These are phyloP conservation scores for Hirundo rustica DNA, from an alignment of 2,797 vertebrate genomes.

Conservation along the genomic window DNA sequence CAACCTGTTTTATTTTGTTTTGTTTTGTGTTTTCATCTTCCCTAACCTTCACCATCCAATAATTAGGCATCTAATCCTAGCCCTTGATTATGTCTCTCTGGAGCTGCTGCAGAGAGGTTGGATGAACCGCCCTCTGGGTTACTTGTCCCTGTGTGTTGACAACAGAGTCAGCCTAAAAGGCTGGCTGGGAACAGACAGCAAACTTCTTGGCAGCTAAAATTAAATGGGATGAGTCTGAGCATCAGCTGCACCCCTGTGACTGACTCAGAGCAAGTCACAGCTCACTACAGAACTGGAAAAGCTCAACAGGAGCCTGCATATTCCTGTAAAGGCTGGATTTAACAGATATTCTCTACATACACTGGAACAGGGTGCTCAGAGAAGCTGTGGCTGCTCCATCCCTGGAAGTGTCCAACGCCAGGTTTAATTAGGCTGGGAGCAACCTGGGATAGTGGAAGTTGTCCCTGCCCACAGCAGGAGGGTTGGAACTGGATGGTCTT, in stretches of 20 bases:
- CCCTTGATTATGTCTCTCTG: slow-evolving; percentile 7
- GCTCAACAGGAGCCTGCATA: not conserved
- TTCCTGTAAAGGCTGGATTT: not conserved
- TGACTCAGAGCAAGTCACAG: not conserved
- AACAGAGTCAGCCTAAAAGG: slow-evolving; percentile 29
- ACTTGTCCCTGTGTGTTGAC: slow-evolving; percentile 49
- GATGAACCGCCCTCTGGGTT: slow-evolving; percentile 6
- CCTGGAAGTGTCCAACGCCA: not conserved
- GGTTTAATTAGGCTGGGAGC: not conserved
- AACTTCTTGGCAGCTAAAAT: slow-evolving; percentile 39
- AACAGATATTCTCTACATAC: accelerated
- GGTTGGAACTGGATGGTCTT: not conserved
- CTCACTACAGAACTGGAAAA: not conserved
- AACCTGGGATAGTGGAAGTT: not conserved
- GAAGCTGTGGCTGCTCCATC: not conserved
- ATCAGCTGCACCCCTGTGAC: not conserved
- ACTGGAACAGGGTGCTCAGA: accelerated
- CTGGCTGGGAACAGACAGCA: slow-evolving; percentile 6
- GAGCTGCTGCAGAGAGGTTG: not conserved
- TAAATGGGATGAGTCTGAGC: slow-evolving; percentile 10
- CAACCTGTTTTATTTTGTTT: not conserved
- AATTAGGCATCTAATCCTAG: slow-evolving; percentile 48
- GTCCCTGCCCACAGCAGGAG: not conserved
- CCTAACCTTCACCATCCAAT: slow-evolving; percentile 45
- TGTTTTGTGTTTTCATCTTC: not conserved